These are phyloP conservation scores for Bubo bubo DNA, from an alignment of 2,113 vertebrate genomes.

Conservation along the genomic window DNA sequence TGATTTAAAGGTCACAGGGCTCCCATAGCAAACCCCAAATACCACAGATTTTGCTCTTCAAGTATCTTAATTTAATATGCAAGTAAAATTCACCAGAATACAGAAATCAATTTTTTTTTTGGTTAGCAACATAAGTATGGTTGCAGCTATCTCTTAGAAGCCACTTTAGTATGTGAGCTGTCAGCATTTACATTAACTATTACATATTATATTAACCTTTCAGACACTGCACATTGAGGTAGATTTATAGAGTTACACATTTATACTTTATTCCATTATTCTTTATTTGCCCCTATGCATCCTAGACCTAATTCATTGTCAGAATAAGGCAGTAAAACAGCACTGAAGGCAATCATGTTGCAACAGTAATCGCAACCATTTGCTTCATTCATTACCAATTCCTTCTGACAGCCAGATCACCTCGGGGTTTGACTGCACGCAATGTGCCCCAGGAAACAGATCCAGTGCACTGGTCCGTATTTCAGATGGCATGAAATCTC, in stretches of 20 bases:
- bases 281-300: not conserved
- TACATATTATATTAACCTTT: not conserved
- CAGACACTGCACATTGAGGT: not conserved
- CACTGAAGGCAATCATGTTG: not conserved
- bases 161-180: not conserved
- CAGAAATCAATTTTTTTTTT: not conserved
- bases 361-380: not conserved
- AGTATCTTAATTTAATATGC: not conserved
- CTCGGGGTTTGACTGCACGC: accelerated
- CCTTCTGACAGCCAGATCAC: not conserved
- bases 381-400: not conserved
- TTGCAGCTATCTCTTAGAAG: not conserved
- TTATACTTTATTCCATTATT: not conserved
- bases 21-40: not conserved
- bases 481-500: not conserved
- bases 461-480: not conserved
- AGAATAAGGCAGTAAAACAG: not conserved
- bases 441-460: not conserved
- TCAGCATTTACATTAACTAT: not conserved
- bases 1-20: not conserved
- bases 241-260: not conserved
- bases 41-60: not conserved
- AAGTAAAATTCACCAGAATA: not conserved
- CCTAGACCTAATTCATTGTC: not conserved
- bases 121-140: not conserved